phyloP scores from a whole-genome alignment of 2,797 vertebrate genomes.

The Macrochelys suwanniensis region DNA sequence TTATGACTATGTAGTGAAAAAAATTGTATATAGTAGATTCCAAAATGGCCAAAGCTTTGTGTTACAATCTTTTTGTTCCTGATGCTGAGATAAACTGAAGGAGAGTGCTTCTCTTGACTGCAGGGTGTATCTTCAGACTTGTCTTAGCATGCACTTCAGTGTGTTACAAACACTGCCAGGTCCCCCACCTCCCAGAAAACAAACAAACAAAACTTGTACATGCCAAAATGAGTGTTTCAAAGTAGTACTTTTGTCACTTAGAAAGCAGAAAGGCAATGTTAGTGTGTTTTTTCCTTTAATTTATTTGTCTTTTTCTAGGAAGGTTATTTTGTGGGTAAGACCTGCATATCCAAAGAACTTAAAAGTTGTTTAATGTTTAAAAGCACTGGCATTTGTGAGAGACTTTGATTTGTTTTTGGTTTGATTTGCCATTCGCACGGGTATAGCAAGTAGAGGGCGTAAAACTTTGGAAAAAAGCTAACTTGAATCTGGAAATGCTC shows the following conservation, averaged over 20 bases:
- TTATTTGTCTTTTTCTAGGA: conserved; percentile 87
- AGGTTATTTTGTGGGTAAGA: conserved; percentile 90
- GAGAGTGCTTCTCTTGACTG: conserved; percentile 83
- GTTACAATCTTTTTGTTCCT: conserved; percentile 92
- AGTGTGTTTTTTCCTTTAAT: conserved; percentile 81
- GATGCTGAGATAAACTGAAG: conserved; percentile 87
- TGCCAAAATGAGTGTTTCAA: conserved; percentile 89
- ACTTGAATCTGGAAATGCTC: conserved; percentile 87
- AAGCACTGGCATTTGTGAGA: conserved; percentile 93
- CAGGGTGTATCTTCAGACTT: conserved; percentile 88
- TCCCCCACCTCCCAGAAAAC: conserved; percentile 56
- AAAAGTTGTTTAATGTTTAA: conserved; percentile 86
- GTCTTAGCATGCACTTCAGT: conserved; percentile 90
- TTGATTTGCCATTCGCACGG: conserved; percentile 87
- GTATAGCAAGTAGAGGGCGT: conserved; percentile 87
- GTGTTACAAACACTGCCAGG: conserved; percentile 96
- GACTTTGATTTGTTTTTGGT: conserved; percentile 69
- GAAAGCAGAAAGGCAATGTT: conserved; percentile 89
- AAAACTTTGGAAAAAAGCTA: conserved; percentile 85
- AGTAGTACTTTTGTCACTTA: conserved; percentile 87
- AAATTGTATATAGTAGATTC: conserved; percentile 96
- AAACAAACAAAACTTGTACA: conserved; percentile 80
- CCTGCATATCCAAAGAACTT: conserved; percentile 92
- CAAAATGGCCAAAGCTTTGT: conserved; percentile 87
- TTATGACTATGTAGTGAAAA: conserved; percentile 96